phyloP scores from a whole-genome alignment of 1,140 invertebrate genomes.

The Atta texana region DNA sequence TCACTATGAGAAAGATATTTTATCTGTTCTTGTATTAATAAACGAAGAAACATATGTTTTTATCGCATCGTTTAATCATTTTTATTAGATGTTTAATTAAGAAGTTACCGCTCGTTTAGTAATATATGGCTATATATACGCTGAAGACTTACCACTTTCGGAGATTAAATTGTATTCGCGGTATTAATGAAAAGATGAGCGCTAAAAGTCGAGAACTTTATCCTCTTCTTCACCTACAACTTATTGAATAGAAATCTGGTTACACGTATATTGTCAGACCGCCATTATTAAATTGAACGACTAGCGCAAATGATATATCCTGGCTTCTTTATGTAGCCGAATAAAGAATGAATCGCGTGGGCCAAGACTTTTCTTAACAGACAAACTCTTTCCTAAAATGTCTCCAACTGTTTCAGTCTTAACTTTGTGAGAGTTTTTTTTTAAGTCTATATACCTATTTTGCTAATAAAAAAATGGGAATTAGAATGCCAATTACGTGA shows the following conservation, averaged over 20 bases:
- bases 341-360: constrained; percentile 14
- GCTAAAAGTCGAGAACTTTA: constrained; percentile 51
- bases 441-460: background rate
- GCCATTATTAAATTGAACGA: constrained; percentile 68
- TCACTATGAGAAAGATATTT: background rate
- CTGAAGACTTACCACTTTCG: background rate
- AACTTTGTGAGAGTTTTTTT: constrained; percentile 2
- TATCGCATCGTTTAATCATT: background rate
- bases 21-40: background rate
- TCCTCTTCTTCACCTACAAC: background rate
- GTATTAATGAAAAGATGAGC: constrained; percentile 34
- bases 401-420: background rate
- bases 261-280: constrained; percentile 65
- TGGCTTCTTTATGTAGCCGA: constrained; percentile 30
- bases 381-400: background rate
- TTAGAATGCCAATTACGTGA: background rate
- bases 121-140: constrained; percentile 9
- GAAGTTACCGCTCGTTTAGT: background rate
- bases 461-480: background rate
- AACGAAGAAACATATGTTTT: background rate
- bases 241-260: constrained; percentile 67
- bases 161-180: constrained; percentile 29
- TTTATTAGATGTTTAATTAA: background rate
- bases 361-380: background rate
- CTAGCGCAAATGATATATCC: constrained; percentile 51